Conservation (phyloP, 1,140 invertebrate species). For the Aphelenchoides besseyi region DNA sequence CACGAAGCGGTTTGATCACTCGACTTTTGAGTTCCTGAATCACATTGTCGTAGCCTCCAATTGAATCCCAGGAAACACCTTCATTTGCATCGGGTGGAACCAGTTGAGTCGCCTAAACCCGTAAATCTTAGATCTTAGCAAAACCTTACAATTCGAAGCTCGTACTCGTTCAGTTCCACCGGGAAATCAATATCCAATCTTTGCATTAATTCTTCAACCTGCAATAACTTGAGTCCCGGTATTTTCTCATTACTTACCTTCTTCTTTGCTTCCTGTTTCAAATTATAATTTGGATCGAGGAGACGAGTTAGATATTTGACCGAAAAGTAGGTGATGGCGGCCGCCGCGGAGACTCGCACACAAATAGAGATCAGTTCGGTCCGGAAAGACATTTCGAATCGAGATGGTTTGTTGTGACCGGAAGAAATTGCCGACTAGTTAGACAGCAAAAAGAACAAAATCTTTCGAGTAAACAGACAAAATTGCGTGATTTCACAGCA, state of each 20-base stretch:
- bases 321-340: conserved; percentile 23
- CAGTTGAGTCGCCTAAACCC: conserved; percentile 19
- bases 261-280: conserved; percentile 33
- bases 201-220: conserved; percentile 25
- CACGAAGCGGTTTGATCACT: conserved; percentile 20
- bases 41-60: conserved; percentile 30
- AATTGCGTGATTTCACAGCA: background rate
- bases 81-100: conserved; percentile 25
- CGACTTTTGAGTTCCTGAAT: conserved; percentile 26
- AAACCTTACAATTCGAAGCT: conserved; percentile 23
- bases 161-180: conserved; percentile 31
- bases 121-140: background rate
- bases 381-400: background rate
- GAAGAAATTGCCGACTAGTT: too few species aligned
- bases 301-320: conserved; percentile 21
- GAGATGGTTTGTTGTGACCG: background rate
- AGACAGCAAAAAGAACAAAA: background rate
- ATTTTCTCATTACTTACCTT: conserved; percentile 8
- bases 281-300: conserved; percentile 27
- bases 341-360: conserved; percentile 14
- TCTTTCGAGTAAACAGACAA: background rate
- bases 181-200: background rate
- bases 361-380: conserved; percentile 19
- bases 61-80: conserved; percentile 24
- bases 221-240: background rate